Evolutionary conservation across 1,140 invertebrate genomes (phyloP).

Genomic region (Microvelia longipes): DNA sequence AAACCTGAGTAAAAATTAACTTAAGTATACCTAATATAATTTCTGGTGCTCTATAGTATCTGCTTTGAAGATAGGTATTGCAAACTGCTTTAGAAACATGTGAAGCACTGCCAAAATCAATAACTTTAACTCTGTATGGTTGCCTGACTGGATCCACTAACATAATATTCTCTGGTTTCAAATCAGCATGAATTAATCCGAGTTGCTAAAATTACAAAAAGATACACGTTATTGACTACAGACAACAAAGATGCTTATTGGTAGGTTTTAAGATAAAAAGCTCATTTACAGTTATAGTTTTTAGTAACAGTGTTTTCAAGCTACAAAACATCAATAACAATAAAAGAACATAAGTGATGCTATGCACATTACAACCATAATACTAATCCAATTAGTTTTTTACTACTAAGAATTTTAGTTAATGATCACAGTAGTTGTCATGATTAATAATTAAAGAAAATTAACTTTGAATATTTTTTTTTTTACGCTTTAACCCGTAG

Average conservation of each 20-base stretch:
- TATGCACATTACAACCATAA: too few species aligned
- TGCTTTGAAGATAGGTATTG: slow-evolving; percentile 96
- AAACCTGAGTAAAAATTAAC: too few species aligned
- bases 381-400: too few species aligned
- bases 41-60: slow-evolving; percentile 98
- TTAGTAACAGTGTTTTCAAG: too few species aligned
- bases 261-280: too few species aligned
- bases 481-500: too few species aligned
- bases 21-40: slow-evolving; percentile 83
- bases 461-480: too few species aligned
- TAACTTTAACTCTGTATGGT: slow-evolving; percentile 94
- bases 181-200: slow-evolving; percentile 95
- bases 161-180: slow-evolving; percentile 99
- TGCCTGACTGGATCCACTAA: slow-evolving; percentile 92
- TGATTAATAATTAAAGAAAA: too few species aligned
- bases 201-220: slow-evolving; percentile 57
- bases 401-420: too few species aligned
- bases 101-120: slow-evolving; percentile 98
- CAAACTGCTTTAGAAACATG: slow-evolving; percentile 98
- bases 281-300: background rate
- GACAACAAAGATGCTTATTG: background rate
- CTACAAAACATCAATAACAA: too few species aligned
- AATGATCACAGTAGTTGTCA: too few species aligned
- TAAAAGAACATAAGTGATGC: too few species aligned
- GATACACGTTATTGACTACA: slow-evolving; percentile 10